These are phyloP conservation scores for Arenicola marina DNA, from an alignment of 2,888 invertebrate species.

Conservation along the genomic window DNA sequence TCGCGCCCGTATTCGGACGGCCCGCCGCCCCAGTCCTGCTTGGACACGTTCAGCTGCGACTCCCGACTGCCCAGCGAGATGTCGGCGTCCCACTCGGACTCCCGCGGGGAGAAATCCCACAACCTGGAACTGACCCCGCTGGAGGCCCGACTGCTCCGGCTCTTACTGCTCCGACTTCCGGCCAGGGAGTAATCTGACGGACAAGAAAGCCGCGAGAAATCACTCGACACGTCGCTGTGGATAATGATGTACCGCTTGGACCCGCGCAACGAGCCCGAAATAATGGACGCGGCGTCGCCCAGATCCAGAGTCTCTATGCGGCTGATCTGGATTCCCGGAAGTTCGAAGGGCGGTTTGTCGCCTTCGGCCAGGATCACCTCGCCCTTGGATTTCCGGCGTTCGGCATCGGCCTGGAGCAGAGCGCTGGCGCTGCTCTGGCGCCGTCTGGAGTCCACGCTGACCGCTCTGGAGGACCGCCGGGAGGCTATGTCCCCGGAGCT, in stretches of 20 bases:
- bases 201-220: conserved; percentile 33
- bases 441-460: conserved; percentile 13
- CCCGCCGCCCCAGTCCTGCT: conserved; percentile 34
- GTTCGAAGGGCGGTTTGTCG: conserved; percentile 21
- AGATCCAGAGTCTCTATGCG: conserved; percentile 34
- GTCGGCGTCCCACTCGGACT: conserved; percentile 38
- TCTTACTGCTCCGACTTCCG: conserved; percentile 29
- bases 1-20: conserved; percentile 19
- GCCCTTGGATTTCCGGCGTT: conserved; percentile 8
- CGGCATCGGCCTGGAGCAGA: conserved; percentile 14
- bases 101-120: conserved; percentile 36
- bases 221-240: conserved; percentile 29
- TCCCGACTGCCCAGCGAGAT: conserved; percentile 33
- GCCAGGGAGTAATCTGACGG: conserved; percentile 34
- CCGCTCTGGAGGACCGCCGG: conserved; percentile 11
- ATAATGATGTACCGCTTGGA: conserved; percentile 28
- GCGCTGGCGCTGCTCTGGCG: conserved; percentile 14
- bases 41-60: conserved; percentile 31
- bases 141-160: conserved; percentile 33
- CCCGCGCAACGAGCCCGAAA: conserved; percentile 4
- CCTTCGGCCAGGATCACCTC: not conserved
- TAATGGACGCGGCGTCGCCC: conserved; percentile 13
- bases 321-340: conserved; percentile 37
- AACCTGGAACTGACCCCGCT: conserved; percentile 34
- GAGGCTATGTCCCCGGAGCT: conserved; percentile 17